Percentiles rank a stretch among this genome's conserved stretches.
These are phyloP conservation scores for Lasiommata megera DNA, from an alignment of 2,888 invertebrate genomes.

Conservation along the genomic window DNA sequence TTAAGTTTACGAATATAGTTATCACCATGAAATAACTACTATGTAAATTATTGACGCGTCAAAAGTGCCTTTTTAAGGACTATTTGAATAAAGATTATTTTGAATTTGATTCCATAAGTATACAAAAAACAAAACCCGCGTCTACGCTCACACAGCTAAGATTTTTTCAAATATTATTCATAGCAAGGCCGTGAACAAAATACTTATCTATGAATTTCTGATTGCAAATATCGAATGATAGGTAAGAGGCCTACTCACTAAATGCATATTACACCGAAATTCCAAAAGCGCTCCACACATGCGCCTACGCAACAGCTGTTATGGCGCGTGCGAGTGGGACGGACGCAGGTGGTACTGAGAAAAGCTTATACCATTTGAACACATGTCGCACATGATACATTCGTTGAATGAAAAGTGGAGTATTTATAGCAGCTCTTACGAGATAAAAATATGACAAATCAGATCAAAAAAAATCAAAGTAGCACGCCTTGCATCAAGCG, in stretches of 20 bases:
- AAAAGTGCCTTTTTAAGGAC: too few species aligned
- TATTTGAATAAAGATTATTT: too few species aligned
- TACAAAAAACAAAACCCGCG: too few species aligned
- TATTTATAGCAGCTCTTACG: constrained; percentile 18
- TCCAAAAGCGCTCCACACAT: constrained; percentile 36
- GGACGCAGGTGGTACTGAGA: constrained; percentile 67
- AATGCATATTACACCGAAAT: constrained; percentile 24
- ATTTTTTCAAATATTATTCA: too few species aligned
- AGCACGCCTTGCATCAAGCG: constrained; percentile 4
- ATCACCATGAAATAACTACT: too few species aligned
- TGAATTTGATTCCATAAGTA: too few species aligned
- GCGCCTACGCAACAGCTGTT: constrained; percentile 52
- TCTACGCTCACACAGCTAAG: too few species aligned
- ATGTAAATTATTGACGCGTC: too few species aligned
- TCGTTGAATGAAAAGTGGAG: constrained; percentile 21
- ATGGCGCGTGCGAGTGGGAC: constrained; percentile 71
- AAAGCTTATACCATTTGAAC: constrained; percentile 43
- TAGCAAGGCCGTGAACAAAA: too few species aligned
- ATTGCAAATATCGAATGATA: neutral
- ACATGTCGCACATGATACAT: constrained; percentile 25
- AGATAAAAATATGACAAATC: constrained; percentile 13
- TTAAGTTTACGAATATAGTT: too few species aligned
- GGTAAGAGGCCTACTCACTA: neutral
- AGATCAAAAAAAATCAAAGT: constrained; percentile 11
- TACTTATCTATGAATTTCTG: neutral